Evolutionary conservation across 2,797 vertebrate species (phyloP), one percentile per base, ranked within the genome.

Genomic region (Furcifer pardalis): DNA sequence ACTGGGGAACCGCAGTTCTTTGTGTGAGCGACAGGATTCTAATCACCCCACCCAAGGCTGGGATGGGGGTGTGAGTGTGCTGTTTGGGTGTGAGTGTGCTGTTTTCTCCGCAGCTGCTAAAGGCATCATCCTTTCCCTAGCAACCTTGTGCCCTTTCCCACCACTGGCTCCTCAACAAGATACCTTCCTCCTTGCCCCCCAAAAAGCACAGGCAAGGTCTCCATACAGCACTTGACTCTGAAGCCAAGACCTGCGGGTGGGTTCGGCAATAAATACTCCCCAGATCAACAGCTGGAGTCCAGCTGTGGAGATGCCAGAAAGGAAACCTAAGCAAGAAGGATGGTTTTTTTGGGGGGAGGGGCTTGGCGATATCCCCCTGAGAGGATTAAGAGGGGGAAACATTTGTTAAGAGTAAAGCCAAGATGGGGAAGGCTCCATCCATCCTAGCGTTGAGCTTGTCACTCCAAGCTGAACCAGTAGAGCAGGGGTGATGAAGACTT

Each of bases 181-280:
- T 27, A 21, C 7, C 35, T 7, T 80, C 52, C 52, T 80, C 62
- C 32, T 46, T 7, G 5, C 40, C 76, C 25, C n/a, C 12, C 3
- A 8, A 17, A 44, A 37, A 10, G 4, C 27, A 21, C 27, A 42
- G 65, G 42, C 56, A 75, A 81, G 49, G 25, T 35, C 63, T 76
- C 32, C 52, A 46, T 3, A 15, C 0, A 1, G 63, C 17, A 15
- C 42, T 25, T 13, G 83, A 32, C 37, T 49, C 81, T 27, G 5
- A 49, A 83, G 81, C 49, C n/a, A 0, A 44, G 21, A 49, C 40
- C n/a, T 49, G 30, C 23, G 1, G 74, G 4, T 69, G 62, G 12
- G 1, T 19, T 75, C 17, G 10, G 86, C 72, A 42, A 77, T 87
- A 84, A 87, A 87, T 87, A 80, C 76, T 56, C 19, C 72, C 77